Evolutionary conservation across 2,113 vertebrate genomes (phyloP).

Genomic region (Azemiops feae): DNA sequence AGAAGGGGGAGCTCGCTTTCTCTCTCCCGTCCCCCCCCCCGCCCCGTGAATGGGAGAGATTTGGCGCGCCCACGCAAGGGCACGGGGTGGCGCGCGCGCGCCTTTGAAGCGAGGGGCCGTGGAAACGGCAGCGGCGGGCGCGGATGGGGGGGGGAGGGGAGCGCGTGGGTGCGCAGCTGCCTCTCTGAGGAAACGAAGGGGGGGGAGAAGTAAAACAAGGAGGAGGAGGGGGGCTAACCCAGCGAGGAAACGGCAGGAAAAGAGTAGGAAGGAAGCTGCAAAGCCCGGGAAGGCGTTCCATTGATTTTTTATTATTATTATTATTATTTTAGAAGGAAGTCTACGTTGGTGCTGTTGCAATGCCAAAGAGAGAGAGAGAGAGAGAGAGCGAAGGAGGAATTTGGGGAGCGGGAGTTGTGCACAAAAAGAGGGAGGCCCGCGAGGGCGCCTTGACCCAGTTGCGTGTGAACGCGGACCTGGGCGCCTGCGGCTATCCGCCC

Average conservation of each 20-base stretch:
- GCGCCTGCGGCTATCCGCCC: neutral
- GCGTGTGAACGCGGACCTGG: neutral
- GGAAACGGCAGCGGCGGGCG: neutral
- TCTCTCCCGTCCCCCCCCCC: too few relatives aligned
- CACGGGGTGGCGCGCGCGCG: neutral
- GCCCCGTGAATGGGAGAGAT: neutral
- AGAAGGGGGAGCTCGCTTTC: too few relatives aligned
- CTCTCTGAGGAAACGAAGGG: neutral
- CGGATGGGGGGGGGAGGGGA: neutral
- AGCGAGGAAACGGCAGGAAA: neutral
- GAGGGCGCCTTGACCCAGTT: neutral
- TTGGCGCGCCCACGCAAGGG: neutral
- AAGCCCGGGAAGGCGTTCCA: neutral
- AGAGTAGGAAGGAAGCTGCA: neutral
- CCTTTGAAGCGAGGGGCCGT: neutral
- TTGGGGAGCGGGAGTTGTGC: neutral
- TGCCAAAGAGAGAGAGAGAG: neutral
- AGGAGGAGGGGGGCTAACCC: neutral
- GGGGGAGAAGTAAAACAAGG: neutral
- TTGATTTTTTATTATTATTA: neutral
- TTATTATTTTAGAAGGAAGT: neutral
- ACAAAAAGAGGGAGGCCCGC: neutral
- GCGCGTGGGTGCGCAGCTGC: neutral
- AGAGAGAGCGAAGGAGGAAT: neutral
- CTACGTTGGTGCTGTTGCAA: neutral